phyloP scores from a whole-genome alignment of 2,888 invertebrate genomes.

The Diadegma fenestrale region DNA sequence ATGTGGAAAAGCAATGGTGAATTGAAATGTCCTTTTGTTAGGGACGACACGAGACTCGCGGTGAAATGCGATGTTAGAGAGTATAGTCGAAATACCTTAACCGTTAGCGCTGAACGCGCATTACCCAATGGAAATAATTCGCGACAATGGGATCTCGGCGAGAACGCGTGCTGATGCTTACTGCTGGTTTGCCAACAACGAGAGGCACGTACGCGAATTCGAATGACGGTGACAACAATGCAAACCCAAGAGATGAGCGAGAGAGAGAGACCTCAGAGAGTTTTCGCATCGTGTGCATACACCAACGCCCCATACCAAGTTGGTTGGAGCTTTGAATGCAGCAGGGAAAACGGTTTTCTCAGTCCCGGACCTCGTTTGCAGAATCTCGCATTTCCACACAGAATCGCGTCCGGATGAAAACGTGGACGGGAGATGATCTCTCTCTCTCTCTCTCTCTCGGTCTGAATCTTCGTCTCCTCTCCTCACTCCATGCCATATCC shows the following conservation, averaged over 20 bases:
- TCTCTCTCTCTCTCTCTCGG: constrained; percentile 31
- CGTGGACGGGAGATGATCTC: constrained; percentile 58
- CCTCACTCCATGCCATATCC: constrained; percentile 38
- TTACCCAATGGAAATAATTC: constrained; percentile 70
- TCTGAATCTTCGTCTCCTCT: constrained; percentile 14
- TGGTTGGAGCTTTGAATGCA: constrained; percentile 55
- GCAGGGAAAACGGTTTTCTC: constrained; percentile 65
- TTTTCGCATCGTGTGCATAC: constrained; percentile 53
- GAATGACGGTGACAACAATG: constrained; percentile 76
- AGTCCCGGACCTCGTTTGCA: constrained; percentile 68
- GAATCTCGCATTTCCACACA: constrained; percentile 61
- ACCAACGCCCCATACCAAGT: constrained; percentile 13
- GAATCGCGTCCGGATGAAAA: constrained; percentile 50
- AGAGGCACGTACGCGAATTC: constrained; percentile 68
- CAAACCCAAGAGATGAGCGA: constrained; percentile 69
- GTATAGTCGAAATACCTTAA: constrained; percentile 31
- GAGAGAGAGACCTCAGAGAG: constrained; percentile 41
- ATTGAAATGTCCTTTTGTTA: constrained; percentile 5
- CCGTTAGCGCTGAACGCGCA: constrained; percentile 56
- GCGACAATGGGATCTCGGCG: constrained; percentile 70
- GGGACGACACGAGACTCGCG: background rate
- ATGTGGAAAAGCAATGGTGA: background rate
- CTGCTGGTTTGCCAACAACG: constrained; percentile 49
- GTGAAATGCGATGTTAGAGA: constrained; percentile 57
- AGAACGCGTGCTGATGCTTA: constrained; percentile 55